These are phyloP conservation scores for Myotis planiceps DNA, from an alignment of 2,797 vertebrate species.

Conservation along the genomic window DNA sequence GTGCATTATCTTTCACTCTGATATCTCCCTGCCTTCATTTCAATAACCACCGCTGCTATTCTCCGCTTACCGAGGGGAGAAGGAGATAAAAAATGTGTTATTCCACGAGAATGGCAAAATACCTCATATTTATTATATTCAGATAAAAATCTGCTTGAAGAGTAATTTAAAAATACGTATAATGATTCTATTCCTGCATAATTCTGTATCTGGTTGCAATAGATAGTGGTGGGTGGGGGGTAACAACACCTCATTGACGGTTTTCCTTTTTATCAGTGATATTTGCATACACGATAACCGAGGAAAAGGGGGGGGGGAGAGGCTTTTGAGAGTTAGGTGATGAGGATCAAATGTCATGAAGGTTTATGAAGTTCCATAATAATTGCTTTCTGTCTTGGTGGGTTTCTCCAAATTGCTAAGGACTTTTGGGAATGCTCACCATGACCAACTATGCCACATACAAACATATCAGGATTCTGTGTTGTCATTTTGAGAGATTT, in stretches of 20 bases:
- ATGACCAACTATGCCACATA: background rate
- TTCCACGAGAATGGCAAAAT: conserved; percentile 50
- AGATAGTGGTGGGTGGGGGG: background rate
- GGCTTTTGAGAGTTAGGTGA: background rate
- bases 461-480: background rate
- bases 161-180: conserved; percentile 54
- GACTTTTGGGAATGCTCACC: background rate
- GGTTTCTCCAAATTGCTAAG: background rate
- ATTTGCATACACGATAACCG: background rate
- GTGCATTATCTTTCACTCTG: background rate
- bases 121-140: conserved; percentile 59
- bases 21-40: conserved; percentile 61
- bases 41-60: conserved; percentile 20
- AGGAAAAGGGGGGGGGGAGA: background rate
- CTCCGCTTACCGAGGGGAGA: conserved; percentile 21
- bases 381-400: background rate
- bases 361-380: background rate
- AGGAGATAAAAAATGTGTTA: conserved; percentile 28
- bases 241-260: background rate
- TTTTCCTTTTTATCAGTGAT: background rate
- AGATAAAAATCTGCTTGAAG: conserved; percentile 61
- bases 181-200: conserved; percentile 30
- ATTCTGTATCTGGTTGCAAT: background rate
- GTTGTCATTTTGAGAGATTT: background rate
- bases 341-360: conserved; percentile 15